Conservation (phyloP, 2,888 invertebrate genomes). For the Eretmocerus hayati region DNA sequence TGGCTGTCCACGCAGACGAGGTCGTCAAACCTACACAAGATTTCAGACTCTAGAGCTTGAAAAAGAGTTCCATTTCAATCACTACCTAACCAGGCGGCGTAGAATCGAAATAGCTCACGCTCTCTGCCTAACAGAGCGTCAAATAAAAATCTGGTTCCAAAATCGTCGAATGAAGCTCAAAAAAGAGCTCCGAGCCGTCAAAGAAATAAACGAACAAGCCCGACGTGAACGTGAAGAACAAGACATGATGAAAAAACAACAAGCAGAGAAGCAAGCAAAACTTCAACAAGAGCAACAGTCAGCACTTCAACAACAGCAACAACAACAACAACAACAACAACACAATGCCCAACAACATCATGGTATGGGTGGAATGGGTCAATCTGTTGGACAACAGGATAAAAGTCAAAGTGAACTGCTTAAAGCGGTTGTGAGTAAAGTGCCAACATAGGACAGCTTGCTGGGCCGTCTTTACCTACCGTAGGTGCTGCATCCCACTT, state of each 20-base stretch:
- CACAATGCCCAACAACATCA: conserved; percentile 69
- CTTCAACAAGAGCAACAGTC: conserved; percentile 87
- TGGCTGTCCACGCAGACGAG: conserved; percentile 87
- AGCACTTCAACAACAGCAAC: conserved; percentile 83
- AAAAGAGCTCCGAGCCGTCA: conserved; percentile 89
- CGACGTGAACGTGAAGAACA: conserved; percentile 85
- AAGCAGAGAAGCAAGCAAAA: conserved; percentile 81
- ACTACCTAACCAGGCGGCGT: conserved; percentile 90
- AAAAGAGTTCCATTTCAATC: conserved; percentile 98
- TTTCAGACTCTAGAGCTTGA: conserved; percentile 97
- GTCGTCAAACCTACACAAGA: conserved; percentile 95
- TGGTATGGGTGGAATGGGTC: conserved; percentile 65
- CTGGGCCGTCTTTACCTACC: conserved; percentile 25
- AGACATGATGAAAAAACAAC: conserved; percentile 84
- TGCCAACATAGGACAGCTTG: conserved; percentile 62
- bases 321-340: conserved; percentile 71
- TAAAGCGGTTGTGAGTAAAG: conserved; percentile 70
- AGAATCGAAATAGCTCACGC: conserved; percentile 97
- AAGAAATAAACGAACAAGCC: conserved; percentile 92
- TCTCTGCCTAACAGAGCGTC: conserved; percentile 89
- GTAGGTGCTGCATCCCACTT: conserved; percentile 26
- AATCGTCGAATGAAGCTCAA: conserved; percentile 95
- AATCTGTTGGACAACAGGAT: conserved; percentile 69
- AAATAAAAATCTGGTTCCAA: conserved; percentile 97
- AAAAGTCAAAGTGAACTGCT: conserved; percentile 69